A percentile compares a stretch with the other conserved stretches of the same genome.
These are phyloP conservation scores for Macrotrachela quadricornifera DNA, from an alignment of 1,140 invertebrate species.

Conservation along the genomic window DNA sequence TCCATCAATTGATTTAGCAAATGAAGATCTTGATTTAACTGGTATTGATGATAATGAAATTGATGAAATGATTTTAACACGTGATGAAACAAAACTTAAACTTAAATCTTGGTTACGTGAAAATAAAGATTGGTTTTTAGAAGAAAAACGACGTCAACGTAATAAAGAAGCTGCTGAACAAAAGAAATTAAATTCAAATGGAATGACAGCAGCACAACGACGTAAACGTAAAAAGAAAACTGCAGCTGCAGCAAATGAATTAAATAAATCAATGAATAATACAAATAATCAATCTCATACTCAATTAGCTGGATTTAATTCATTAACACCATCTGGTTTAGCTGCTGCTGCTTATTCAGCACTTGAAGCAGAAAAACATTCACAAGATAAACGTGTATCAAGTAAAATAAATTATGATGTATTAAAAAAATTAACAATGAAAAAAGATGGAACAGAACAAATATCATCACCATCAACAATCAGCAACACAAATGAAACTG, in stretches of 20 bases:
- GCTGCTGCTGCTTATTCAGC: slow-evolving; percentile 46
- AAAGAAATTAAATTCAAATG: no score
- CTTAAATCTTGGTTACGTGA: slow-evolving; percentile 56
- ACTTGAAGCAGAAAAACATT: slow-evolving; percentile 78
- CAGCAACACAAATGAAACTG: no score
- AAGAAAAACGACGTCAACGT: slow-evolving; percentile 45
- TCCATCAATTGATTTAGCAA: not conserved
- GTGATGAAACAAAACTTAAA: slow-evolving; percentile 54
- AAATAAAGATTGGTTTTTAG: slow-evolving; percentile 57
- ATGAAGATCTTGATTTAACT: slow-evolving; percentile 49
- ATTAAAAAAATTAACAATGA: slow-evolving; percentile 45
- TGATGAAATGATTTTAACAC: slow-evolving; percentile 56
- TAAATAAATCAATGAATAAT: not conserved
- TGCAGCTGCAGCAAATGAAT: slow-evolving; percentile 8
- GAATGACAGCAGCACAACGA: no score
- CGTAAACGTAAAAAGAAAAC: slow-evolving; percentile 5
- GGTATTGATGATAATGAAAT: slow-evolving; percentile 69
- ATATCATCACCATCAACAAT: no score
- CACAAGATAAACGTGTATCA: slow-evolving; percentile 79
- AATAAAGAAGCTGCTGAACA: not conserved
- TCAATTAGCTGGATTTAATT: no score
- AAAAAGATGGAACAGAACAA: no score
- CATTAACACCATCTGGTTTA: no score
- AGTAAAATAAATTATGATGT: slow-evolving; percentile 94
- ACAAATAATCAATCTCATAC: not conserved